Percentiles rank a stretch among this genome's conserved stretches.
phyloP scores from a whole-genome alignment of 2,797 vertebrate species.

The Myiotriccus ornatus region DNA sequence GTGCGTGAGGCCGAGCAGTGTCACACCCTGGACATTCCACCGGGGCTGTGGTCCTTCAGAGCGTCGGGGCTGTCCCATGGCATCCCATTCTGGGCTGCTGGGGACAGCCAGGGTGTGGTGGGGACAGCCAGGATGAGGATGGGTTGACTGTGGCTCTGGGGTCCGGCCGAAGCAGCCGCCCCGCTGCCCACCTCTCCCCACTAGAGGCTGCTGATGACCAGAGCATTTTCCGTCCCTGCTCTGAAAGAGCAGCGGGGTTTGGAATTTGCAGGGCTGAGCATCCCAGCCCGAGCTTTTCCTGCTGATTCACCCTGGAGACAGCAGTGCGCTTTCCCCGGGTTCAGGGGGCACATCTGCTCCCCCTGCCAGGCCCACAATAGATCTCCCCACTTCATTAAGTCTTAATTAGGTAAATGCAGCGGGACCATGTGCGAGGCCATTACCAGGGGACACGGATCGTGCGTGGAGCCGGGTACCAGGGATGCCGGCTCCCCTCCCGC shows the following conservation, averaged over 20 bases:
- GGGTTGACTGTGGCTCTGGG: not conserved
- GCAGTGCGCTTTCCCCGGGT: not conserved
- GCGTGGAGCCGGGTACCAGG: rapidly evolving
- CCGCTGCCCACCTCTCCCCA: not conserved
- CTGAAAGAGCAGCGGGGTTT: not conserved
- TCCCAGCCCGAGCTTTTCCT: not conserved
- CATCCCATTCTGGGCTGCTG: not conserved
- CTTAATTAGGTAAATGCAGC: not conserved
- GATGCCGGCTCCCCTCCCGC: not conserved
- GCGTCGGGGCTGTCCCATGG: rapidly evolving
- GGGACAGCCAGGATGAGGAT: not conserved
- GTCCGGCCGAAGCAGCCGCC: rapidly evolving
- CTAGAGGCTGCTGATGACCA: slow-evolving; percentile 61
- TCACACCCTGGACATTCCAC: rapidly evolving
- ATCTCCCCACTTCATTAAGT: not conserved
- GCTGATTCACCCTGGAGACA: slow-evolving; percentile 36
- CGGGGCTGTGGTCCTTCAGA: rapidly evolving
- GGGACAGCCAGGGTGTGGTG: not conserved
- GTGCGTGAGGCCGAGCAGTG: rapidly evolving
- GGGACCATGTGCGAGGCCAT: not conserved
- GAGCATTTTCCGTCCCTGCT: not conserved
- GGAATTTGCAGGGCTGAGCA: not conserved
- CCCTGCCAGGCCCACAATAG: not conserved
- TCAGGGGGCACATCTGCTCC: slow-evolving; percentile 15
- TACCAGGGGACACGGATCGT: not conserved